These are phyloP conservation scores for Zygogramma bicolorata DNA, from an alignment of 2,888 invertebrate species.

Conservation along the genomic window DNA sequence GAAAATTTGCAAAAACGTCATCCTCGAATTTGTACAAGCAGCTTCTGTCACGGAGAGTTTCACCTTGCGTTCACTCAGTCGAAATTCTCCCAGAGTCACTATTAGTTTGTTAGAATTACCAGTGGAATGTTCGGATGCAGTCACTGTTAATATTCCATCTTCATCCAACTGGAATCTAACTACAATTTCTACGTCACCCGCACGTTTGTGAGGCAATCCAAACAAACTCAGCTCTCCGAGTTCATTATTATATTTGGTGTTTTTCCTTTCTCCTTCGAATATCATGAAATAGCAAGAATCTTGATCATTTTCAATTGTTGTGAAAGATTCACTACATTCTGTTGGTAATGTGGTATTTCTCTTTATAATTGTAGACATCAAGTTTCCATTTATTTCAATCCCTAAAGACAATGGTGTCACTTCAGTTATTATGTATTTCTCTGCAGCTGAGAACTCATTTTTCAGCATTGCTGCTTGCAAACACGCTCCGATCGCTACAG, in stretches of 20 bases:
- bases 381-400: slow-evolving; percentile 4
- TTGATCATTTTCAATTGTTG: not conserved
- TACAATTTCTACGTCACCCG: not conserved
- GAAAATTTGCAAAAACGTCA: slow-evolving; percentile 27
- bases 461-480: slow-evolving; percentile 44
- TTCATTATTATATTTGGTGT: slow-evolving; percentile 42
- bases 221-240: slow-evolving; percentile 31
- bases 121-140: not conserved
- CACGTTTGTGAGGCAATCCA: not conserved
- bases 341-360: slow-evolving; percentile 43
- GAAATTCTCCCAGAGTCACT: slow-evolving; percentile 34
- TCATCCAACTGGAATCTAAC: not conserved
- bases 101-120: slow-evolving; percentile 22
- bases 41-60: slow-evolving; percentile 32
- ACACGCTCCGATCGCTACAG: slow-evolving; percentile 50
- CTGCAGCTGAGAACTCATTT: slow-evolving; percentile 18
- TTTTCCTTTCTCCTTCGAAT: slow-evolving; percentile 47
- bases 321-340: not conserved
- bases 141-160: not conserved
- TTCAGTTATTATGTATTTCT: slow-evolving; percentile 41
- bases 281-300: slow-evolving; percentile 20
- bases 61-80: slow-evolving; percentile 35
- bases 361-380: slow-evolving; percentile 42
- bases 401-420: slow-evolving; percentile 51
- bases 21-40: slow-evolving; percentile 31